Evolutionary conservation across 2,113 vertebrate genomes (phyloP).

Genomic region (Oreocharis arfaki): DNA sequence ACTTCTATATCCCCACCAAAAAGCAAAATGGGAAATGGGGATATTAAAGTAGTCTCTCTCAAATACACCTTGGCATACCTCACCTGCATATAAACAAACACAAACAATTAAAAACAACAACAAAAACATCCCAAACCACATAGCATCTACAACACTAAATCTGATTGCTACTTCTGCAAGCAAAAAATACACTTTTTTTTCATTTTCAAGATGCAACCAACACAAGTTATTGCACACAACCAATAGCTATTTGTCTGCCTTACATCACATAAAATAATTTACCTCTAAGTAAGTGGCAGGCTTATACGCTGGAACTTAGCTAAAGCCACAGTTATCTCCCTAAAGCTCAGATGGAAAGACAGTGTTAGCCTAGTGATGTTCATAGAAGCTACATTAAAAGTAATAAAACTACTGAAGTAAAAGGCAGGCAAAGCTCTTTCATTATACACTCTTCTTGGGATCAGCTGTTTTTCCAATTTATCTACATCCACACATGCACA

Average conservation of each 20-base stretch:
- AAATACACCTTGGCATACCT: slow-evolving; percentile 91
- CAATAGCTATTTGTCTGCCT: background rate
- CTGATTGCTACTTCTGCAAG: background rate
- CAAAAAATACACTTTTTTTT: background rate
- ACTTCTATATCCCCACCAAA: slow-evolving; percentile 96
- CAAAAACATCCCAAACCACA: background rate
- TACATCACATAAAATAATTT: background rate
- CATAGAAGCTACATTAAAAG: background rate
- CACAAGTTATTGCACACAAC: background rate
- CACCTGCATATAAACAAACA: slow-evolving; percentile 74
- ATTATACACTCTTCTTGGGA: background rate
- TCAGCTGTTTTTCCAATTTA: background rate
- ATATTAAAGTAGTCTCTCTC: slow-evolving; percentile 88
- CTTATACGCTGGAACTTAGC: background rate
- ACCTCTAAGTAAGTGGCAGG: background rate
- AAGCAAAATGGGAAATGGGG: slow-evolving; percentile 91
- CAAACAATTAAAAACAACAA: background rate
- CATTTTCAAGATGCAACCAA: background rate
- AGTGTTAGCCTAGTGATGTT: background rate
- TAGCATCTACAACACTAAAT: background rate
- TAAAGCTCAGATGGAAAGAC: background rate
- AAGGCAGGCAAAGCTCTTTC: background rate
- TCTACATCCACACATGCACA: background rate
- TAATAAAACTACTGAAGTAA: background rate
- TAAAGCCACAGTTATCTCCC: background rate